These are phyloP conservation scores for Drosophila niveifrons DNA, from an alignment of 2,888 invertebrate species.

Conservation along the genomic window DNA sequence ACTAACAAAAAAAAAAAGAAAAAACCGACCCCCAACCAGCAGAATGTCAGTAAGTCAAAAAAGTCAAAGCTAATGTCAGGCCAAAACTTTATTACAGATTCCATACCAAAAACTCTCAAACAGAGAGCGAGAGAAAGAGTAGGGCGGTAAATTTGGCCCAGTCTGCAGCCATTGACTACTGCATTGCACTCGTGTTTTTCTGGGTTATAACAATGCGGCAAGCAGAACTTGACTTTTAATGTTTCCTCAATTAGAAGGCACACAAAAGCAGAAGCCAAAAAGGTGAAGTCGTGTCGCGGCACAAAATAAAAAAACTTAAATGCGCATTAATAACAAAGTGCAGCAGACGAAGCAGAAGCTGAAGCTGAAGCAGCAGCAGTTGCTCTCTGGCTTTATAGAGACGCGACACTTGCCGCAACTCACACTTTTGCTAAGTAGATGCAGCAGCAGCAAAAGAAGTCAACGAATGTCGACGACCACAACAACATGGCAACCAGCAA, in stretches of 20 bases:
- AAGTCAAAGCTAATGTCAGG: conserved; percentile 32
- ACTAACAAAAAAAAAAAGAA: neutral
- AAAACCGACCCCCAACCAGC: neutral
- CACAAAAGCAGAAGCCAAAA: conserved; percentile 73
- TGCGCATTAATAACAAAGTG: conserved; percentile 79
- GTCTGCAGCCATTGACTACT: conserved; percentile 49
- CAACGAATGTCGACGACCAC: conserved; percentile 70
- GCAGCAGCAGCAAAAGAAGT: conserved; percentile 59
- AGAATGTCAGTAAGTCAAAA: conserved; percentile 43
- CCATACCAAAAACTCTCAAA: neutral
- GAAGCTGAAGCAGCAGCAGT: conserved; percentile 9
- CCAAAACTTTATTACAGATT: conserved; percentile 28
- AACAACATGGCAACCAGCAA: conserved; percentile 37
- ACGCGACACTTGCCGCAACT: conserved; percentile 16
- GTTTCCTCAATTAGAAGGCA: conserved; percentile 79
- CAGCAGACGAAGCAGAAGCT: conserved; percentile 21
- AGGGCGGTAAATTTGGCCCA: conserved; percentile 8
- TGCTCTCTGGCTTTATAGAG: conserved; percentile 22
- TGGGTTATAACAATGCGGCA: conserved; percentile 79
- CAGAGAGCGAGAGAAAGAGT: neutral
- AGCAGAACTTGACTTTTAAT: conserved; percentile 79
- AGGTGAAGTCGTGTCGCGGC: conserved; percentile 63
- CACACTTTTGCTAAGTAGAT: conserved; percentile 68
- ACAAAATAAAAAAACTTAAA: conserved; percentile 61
- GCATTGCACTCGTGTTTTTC: conserved; percentile 79